Evolutionary conservation across 2,888 invertebrate species (phyloP).

Genomic region (Drosophila crucigera): DNA sequence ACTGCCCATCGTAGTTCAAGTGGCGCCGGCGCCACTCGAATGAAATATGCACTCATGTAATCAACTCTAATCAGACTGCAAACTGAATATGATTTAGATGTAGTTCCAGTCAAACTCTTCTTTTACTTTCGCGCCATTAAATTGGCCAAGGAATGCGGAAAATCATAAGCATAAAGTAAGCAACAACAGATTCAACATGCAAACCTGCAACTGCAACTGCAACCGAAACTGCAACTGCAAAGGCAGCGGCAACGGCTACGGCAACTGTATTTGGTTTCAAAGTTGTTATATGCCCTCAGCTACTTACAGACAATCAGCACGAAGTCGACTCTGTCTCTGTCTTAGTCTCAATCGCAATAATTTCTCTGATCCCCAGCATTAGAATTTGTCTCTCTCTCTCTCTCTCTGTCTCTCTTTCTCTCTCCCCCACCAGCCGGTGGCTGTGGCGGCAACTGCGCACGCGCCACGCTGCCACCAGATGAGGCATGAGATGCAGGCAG

Average conservation of each 20-base stretch:
- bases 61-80: constrained; percentile 67
- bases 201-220: constrained; percentile 39
- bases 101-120: not conserved
- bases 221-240: constrained; percentile 28
- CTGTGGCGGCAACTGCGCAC: constrained; percentile 64
- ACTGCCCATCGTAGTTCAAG: constrained; percentile 6
- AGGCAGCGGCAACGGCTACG: not conserved
- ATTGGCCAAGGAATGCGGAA: constrained; percentile 82
- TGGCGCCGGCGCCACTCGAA: constrained; percentile 61
- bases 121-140: constrained; percentile 81
- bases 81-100: constrained; percentile 26
- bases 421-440: constrained; percentile 64
- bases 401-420: constrained; percentile 77
- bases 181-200: constrained; percentile 51
- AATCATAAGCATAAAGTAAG: constrained; percentile 68
- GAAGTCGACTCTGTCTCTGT: constrained; percentile 35
- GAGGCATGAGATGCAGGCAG: constrained; percentile 65
- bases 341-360: constrained; percentile 44
- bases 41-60: constrained; percentile 60
- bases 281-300: constrained; percentile 71
- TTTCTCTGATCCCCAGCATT: constrained; percentile 66
- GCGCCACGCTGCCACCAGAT: constrained; percentile 57
- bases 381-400: constrained; percentile 72
- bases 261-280: constrained; percentile 47
- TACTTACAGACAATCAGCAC: constrained; percentile 81